Evolutionary conservation across 2,797 vertebrate genomes (phyloP).

Genomic region (Sebastes umbrosus): DNA sequence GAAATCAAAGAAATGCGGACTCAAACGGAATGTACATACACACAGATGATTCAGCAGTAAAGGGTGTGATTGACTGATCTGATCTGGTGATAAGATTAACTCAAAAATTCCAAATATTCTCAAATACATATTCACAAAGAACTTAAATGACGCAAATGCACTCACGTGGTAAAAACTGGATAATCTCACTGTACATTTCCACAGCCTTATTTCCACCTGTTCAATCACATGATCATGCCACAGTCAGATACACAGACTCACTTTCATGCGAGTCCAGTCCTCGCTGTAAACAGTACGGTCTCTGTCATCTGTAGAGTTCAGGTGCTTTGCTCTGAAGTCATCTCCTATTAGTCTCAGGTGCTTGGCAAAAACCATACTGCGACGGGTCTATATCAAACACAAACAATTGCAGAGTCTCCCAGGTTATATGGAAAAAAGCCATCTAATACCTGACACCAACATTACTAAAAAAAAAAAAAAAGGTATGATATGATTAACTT

Average conservation of each 20-base stretch:
- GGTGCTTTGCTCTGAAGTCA: conserved; percentile 84
- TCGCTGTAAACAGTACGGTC: conserved; percentile 87
- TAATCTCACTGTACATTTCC: background rate
- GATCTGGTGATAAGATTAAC: background rate
- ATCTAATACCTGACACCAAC: background rate
- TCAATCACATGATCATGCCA: background rate
- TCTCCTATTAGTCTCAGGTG: conserved; percentile 92
- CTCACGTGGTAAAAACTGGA: background rate
- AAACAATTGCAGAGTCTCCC: background rate
- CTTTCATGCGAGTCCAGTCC: conserved; percentile 95
- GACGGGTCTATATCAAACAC: conserved; percentile 84
- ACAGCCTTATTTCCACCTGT: background rate
- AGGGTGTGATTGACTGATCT: background rate
- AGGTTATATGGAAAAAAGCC: background rate
- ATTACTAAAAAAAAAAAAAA: background rate
- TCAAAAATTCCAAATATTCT: background rate
- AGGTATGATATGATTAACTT: conserved; percentile 71
- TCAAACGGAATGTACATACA: background rate
- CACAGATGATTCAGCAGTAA: background rate
- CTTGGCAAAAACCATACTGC: conserved; percentile 97
- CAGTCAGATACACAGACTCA: conserved; percentile 45
- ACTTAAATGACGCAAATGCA: background rate
- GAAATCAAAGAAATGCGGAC: background rate
- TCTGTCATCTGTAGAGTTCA: conserved; percentile 88
- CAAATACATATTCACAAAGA: no score